Base-by-base conservation (phyloP, 2,888 invertebrate species). In the Alviniconcha strummeri region DNA sequence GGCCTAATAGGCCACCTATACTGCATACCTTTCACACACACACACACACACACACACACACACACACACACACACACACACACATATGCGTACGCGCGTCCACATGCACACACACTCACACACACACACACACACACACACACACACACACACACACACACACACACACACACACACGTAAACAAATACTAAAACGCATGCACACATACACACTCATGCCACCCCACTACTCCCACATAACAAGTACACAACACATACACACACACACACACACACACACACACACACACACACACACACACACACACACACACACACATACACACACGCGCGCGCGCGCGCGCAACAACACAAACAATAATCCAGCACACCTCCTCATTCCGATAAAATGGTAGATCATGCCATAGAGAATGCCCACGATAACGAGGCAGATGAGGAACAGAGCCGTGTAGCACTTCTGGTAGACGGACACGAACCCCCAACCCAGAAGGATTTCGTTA, bases 361-460 rank as follows among this genome's bases (percentile, higher is more conserved):
- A 6, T 75, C 36, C n/a, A 0, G 13, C 82, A 11, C 13, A 82
- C 55, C 86, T 84, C 56, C 90, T 84, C 19, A 88, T 83, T 19
- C 89, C 87, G 64, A 92, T 91, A 60, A 91, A 93, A 17, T 89
- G 87, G 85, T 92, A 93, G 64, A 93, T 93, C 79, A 93, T 87
- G 67, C 89, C 88, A 86, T 93, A 93, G 36, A 93, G 89, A 5
- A 91, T 88, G 67, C 91, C 88, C n/a, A 93, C 93, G 17, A 91
- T 89, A 19, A 93, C 84, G n/a, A 93, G 87, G 19, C 92, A 92
- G 69, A 92, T 87, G 15, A 92, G 86, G 83, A 89, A 93, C 82
- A 92, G 87, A 4, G 90, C 89, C 6, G 91, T 90, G 87, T 92
- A 92, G 17, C 91, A 88, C 83, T 91, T 93, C 85, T 92, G 92